phyloP scores from a whole-genome alignment of 2,888 invertebrate species.

The Eulithis prunata region DNA sequence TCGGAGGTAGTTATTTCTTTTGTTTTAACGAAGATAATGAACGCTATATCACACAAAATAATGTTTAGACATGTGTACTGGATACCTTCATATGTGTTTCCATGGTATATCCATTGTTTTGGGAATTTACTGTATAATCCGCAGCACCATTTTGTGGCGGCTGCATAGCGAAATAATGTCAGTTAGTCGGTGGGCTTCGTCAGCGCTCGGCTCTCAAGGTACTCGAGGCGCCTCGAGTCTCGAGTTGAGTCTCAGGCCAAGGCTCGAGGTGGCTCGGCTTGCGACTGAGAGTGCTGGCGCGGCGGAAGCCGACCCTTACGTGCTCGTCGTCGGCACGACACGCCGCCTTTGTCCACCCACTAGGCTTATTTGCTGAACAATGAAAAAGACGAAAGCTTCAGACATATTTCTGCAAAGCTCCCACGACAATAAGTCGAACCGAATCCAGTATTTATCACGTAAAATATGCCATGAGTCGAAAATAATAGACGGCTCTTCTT shows the following conservation, averaged over 20 bases:
- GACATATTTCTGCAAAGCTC: slow-evolving; percentile 66
- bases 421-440: slow-evolving; percentile 50
- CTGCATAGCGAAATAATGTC: slow-evolving; percentile 72
- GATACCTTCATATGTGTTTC: slow-evolving; percentile 16
- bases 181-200: slow-evolving; percentile 76
- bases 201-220: slow-evolving; percentile 74
- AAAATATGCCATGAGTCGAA: slow-evolving; percentile 64
- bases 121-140: slow-evolving; percentile 57
- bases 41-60: not conserved
- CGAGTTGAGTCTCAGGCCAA: slow-evolving; percentile 62
- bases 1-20: slow-evolving; percentile 41
- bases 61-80: slow-evolving; percentile 5
- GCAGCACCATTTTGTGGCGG: slow-evolving; percentile 64
- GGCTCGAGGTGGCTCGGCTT: slow-evolving; percentile 64
- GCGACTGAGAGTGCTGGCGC: slow-evolving; percentile 76
- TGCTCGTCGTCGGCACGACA: slow-evolving; percentile 72
- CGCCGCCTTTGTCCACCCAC: slow-evolving; percentile 82
- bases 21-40: slow-evolving; percentile 34
- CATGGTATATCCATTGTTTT: slow-evolving; percentile 33
- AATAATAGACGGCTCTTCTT: slow-evolving; percentile 62
- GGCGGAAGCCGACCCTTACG: slow-evolving; percentile 81
- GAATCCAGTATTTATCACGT: slow-evolving; percentile 58
- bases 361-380: slow-evolving; percentile 84
- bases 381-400: slow-evolving; percentile 78
- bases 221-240: slow-evolving; percentile 62